Percentiles rank a stretch among this genome's conserved stretches.
Conservation (phyloP, 2,888 invertebrate genomes). For the Plebejus anna region DNA sequence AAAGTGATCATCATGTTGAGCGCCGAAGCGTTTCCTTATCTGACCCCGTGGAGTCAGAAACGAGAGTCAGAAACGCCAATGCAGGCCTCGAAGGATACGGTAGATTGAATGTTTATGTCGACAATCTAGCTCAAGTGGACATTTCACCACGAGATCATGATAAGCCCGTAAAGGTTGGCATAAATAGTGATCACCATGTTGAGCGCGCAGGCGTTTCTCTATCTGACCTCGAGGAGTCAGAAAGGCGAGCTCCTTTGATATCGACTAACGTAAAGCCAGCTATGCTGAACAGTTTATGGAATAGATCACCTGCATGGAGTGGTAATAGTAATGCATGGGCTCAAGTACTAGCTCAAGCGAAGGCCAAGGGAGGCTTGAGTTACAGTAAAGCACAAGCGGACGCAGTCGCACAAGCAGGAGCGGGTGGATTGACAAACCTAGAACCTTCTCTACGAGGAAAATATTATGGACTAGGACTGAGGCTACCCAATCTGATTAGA, state of each 20-base stretch:
- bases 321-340: conserved; percentile 29
- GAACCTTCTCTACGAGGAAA: background rate
- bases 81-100: too few species aligned
- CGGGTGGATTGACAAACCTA: conserved; percentile 27
- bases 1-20: background rate
- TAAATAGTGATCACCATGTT: background rate
- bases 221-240: background rate
- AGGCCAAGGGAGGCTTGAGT: conserved; percentile 32
- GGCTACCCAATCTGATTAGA: background rate
- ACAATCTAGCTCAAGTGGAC: background rate
- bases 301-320: background rate
- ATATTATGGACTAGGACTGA: background rate
- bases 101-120: too few species aligned
- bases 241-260: conserved; percentile 1
- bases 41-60: background rate
- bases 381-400: conserved; percentile 30
- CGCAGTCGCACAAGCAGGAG: conserved; percentile 32
- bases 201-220: background rate
- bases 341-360: conserved; percentile 34
- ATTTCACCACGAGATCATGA: background rate
- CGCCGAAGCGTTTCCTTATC: background rate
- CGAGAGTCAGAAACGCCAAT: background rate
- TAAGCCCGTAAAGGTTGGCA: background rate
- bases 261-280: background rate
- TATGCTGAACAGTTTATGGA: background rate